These are phyloP conservation scores for Lordiphosa andalusiaca DNA, from an alignment of 2,888 invertebrate species.

Conservation along the genomic window DNA sequence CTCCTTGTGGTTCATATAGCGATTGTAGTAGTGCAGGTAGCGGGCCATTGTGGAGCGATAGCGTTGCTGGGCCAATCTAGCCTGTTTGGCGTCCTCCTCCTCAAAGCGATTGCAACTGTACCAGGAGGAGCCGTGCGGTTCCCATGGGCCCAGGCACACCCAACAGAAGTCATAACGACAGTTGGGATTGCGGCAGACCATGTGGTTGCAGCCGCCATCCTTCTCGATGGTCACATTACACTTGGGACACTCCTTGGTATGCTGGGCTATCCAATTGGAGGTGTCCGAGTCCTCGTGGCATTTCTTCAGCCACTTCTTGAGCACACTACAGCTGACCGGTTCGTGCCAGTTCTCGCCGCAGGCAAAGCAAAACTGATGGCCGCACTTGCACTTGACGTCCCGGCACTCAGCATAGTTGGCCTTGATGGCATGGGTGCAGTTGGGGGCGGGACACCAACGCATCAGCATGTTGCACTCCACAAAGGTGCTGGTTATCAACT, in stretches of 20 bases:
- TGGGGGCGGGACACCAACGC: conserved; percentile 98
- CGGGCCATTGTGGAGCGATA: conserved; percentile 96
- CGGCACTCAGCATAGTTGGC: conserved; percentile 93
- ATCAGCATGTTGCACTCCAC: conserved; percentile 98
- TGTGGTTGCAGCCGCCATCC: conserved; percentile 99
- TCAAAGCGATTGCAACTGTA: conserved; percentile 99
- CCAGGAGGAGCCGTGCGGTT: conserved; percentile 98
- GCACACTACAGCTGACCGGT: conserved; percentile 95
- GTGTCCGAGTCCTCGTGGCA: conserved; percentile 99
- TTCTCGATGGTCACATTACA: conserved; percentile 97
- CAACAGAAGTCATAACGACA: conserved; percentile 99
- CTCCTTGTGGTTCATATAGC: conserved; percentile 99
- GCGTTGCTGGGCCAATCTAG: conserved; percentile 96
- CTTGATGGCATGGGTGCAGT: conserved; percentile 97
- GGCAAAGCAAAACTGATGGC: conserved; percentile 95
- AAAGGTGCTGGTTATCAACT: conserved; percentile 98
- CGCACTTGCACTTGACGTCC: conserved; percentile 95
- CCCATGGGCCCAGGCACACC: conserved; percentile 99
- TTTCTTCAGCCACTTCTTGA: conserved; percentile 98
- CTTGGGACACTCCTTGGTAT: conserved; percentile 99
- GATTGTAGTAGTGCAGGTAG: conserved; percentile 98
- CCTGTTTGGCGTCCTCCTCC: conserved; percentile 97
- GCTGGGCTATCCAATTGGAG: conserved; percentile 99
- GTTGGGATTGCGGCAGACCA: conserved; percentile 98
- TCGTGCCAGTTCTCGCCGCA: conserved; percentile 99